Base-by-base conservation (phyloP, 2,113 vertebrate species). In the Bucco capensis region DNA sequence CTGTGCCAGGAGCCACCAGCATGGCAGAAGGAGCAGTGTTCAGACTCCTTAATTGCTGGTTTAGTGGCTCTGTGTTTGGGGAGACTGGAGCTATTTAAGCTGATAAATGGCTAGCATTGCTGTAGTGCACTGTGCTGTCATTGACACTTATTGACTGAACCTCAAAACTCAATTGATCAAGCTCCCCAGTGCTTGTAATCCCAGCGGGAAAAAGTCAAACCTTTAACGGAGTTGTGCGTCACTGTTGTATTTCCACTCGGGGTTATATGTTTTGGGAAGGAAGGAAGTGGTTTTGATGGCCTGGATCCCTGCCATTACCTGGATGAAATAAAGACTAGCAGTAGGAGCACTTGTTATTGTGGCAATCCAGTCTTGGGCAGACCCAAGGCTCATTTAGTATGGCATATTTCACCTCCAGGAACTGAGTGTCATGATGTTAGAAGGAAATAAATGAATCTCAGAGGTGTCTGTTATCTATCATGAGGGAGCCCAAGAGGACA, bases 91-190 rank as follows among this genome's bases (percentile, higher is more conserved):
- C 84, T 93, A 66, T 46, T 92, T 78, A 54, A 70, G 81, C 18
- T 93, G 93, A 90, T 79, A 50, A 87, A 95, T 93, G 80, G 71
- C 67, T 44, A 44, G 75, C 67, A 61, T 31, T 5, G 1, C 83
- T 54, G 67, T 73, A 82, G 50, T 51, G 86, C 74, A 56, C 25
- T 76, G 15, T 78, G 74, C 87, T 92, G 91, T 66, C 62, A 19
- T 35, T 90, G 89, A 85, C 71, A 25, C 31, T 57, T 95, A 95
- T 89, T 78, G 93, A 95, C 88, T 88, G 75, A 90, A 94, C 76
- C 90, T 86, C 51, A 14, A 44, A 90, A 58, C 92, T 95, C 92
- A 62, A 83, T 94, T 88, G 93, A 95, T 96, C 88, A 46, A 82
- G 58, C 21, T 93, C 91, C 67, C 78, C 84, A 9, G 78, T 79